Base-by-base conservation (phyloP, 1,140 invertebrate species). In the Probaryconus sp. region DNA sequence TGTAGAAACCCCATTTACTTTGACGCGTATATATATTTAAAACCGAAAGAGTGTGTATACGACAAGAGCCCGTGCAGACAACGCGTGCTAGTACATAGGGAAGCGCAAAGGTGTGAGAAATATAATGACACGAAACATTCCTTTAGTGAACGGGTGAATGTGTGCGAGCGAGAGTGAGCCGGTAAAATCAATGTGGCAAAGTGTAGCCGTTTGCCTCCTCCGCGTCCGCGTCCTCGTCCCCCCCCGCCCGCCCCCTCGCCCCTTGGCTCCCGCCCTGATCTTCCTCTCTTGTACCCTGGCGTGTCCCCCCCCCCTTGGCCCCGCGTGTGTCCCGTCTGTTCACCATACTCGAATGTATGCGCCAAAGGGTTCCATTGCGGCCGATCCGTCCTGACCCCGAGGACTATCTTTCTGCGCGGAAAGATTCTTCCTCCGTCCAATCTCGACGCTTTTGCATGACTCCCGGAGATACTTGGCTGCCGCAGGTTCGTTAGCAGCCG, bases 171-270 rank as follows among this genome's bases (percentile, higher is more conserved):
- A 79, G 80, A 81, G 80, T 77, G 71, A 83, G 78, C 80, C 81
- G 79, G 82, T 79, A 84, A 84, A 84, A 84, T 83, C 83, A 82
- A 84, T 84, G 83, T 83, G 83, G 82, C 82, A 53, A 81, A 83
- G 79, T 80, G 80, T 81, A 77, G 81, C 79, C 79, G 78, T 68
- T 51, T 78, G 72, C 69, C 78, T 48, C 37, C 77, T 70, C 72
- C 63, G 43, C 61, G 48, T 65, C 40, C 47, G 48, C 51, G 38
- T 43, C 45, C 37, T 28, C 38, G 30, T 28, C 24, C 37, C 55
- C 47, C 53, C 51, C 45, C 47, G 47, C 37, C 35, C 38, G 30
- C 31, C 24, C 37, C 55, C 35, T 61, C 61, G 53, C 40, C n/a
- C n/a, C n/a, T n/a, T 55, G 21, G 28, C 31, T 45, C 47, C 33